Conservation (phyloP, 2,888 invertebrate genomes). For the Gisinianus flammeolus region DNA sequence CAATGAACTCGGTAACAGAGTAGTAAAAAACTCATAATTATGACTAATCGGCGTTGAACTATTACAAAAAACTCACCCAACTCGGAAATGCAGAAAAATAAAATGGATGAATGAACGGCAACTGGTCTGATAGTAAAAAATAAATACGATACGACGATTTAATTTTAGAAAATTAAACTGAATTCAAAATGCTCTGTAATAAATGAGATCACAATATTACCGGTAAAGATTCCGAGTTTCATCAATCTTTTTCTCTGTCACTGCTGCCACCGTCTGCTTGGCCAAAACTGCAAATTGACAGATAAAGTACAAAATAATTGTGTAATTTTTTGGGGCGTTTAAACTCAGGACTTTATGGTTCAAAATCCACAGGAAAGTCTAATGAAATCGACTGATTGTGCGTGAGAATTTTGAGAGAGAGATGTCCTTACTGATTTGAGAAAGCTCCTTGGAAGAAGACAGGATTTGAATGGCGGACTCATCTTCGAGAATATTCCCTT, state of each 20-base stretch:
- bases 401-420: too few species aligned
- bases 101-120: slow-evolving; percentile 80
- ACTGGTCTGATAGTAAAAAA: slow-evolving; percentile 71
- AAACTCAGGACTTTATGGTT: too few species aligned
- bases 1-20: too few species aligned
- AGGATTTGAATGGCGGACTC: slow-evolving; percentile 92
- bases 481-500: slow-evolving; percentile 93
- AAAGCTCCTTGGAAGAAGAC: slow-evolving; percentile 84
- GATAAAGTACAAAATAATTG: too few species aligned
- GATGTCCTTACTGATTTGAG: slow-evolving; percentile 73
- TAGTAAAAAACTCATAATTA: too few species aligned
- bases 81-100: slow-evolving; percentile 93
- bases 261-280: slow-evolving; percentile 81
- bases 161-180: background rate
- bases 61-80: slow-evolving; percentile 82
- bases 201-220: background rate
- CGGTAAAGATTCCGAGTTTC: slow-evolving; percentile 78
- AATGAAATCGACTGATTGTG: too few species aligned
- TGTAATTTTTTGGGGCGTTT: too few species aligned
- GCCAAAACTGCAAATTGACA: slow-evolving; percentile 73
- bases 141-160: background rate
- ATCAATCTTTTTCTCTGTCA: slow-evolving; percentile 86
- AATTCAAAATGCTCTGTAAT: background rate
- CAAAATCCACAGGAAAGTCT: too few species aligned
- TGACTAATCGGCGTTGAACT: too few species aligned